Evolutionary conservation across 2,113 vertebrate species (phyloP).

Genomic region (Eurystomus gularis): DNA sequence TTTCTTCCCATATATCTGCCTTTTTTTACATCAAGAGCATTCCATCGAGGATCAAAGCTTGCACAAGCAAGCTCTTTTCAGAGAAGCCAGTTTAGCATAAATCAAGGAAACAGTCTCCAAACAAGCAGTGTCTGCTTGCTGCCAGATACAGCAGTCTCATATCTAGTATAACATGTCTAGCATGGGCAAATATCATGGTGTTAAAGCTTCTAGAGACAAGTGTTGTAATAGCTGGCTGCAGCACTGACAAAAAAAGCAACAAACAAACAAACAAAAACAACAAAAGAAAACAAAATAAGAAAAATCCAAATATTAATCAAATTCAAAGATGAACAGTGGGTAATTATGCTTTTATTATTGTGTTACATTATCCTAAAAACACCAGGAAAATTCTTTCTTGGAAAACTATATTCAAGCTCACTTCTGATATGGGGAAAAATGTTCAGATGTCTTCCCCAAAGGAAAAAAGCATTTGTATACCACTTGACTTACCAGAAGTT

Average conservation of each 20-base stretch:
- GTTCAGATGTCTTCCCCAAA: neutral
- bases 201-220: constrained; percentile 16
- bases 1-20: neutral
- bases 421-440: neutral
- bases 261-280: neutral
- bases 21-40: neutral
- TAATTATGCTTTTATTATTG: neutral
- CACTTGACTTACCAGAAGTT: neutral
- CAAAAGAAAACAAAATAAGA: neutral
- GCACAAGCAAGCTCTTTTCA: neutral
- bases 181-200: neutral
- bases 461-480: neutral
- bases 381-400: neutral
- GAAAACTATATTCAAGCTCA: neutral
- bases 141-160: neutral
- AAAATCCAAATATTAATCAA: neutral
- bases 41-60: neutral
- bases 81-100: neutral
- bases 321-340: neutral
- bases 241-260: neutral
- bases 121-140: neutral
- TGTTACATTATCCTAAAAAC: neutral
- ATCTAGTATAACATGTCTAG: neutral
- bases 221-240: neutral
- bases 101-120: neutral